Conservation (phyloP, 2,888 invertebrate species). For the Melanophora roralis region DNA sequence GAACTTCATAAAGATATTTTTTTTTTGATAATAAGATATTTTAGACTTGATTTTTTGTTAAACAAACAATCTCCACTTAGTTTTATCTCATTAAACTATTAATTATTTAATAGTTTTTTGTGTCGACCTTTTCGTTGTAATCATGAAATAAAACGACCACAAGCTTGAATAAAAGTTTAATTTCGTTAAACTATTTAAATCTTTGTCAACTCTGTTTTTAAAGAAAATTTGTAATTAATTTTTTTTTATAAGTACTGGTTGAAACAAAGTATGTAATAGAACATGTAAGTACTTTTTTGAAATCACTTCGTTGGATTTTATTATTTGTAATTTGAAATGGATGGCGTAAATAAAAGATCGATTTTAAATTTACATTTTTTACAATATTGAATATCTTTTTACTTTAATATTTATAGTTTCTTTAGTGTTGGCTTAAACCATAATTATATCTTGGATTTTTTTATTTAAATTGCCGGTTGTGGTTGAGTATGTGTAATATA, state of each 20-base stretch:
- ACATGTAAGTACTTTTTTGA: not conserved
- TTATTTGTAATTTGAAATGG: conserved; percentile 2
- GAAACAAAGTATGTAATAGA: conserved; percentile 4
- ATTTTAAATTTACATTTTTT: conserved; percentile 25
- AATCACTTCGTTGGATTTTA: conserved; percentile 21
- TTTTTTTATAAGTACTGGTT: conserved; percentile 11
- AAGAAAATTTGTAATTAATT: conserved; percentile 3
- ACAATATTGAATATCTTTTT: not conserved
- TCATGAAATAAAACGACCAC: too few species aligned
- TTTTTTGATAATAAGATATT: too few species aligned
- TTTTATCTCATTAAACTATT: too few species aligned
- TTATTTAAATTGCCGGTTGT: conserved; percentile 20
- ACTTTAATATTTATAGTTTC: conserved; percentile 20
- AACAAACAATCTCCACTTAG: too few species aligned
- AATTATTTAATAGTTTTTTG: too few species aligned
- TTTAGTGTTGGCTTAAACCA: not conserved
- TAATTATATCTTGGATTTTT: conserved; percentile 1
- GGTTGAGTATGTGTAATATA: conserved; percentile 6
- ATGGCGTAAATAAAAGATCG: conserved; percentile 40
- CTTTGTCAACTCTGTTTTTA: not conserved
- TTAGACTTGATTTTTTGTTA: too few species aligned
- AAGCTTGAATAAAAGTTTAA: too few species aligned
- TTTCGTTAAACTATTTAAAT: not conserved
- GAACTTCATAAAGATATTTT: too few species aligned
- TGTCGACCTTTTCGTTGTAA: too few species aligned